Evolutionary conservation across 2,797 vertebrate species (phyloP), one percentile per base, ranked within the genome.

Genomic region (Lacerta bilineata): DNA sequence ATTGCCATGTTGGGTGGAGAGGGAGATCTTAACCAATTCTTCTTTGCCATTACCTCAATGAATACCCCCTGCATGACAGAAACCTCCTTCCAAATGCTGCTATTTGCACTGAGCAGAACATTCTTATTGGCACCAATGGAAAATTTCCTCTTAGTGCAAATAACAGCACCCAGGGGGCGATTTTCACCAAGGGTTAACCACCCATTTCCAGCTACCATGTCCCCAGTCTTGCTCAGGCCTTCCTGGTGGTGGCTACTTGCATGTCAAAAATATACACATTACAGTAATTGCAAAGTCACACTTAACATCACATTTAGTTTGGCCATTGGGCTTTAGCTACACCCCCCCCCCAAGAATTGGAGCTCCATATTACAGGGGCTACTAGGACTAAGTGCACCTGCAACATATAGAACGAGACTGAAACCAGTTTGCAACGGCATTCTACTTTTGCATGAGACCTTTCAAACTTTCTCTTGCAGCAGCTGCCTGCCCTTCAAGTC

Each of bases 351-450:
- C 87, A 50, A 50, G 80, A n/a, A 93, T 88, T 75, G 79, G 15
- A 80, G 36, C 74, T 91, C 85, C 83, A 61, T 77, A 75, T 79
- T 27, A 85, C 92, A 89, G 8, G 64, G 86, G 80, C 89, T 93
- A 59, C 39, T 85, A 83, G 71, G 87, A 92, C 93, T 78, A 68
- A 88, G 86, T 87, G 80, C 50, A 55, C 13, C 50, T 55, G 50
- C 10, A 94, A 89, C 81, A 94, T 80, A 94, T 81, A 90, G 87
- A 92, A 92, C 75, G 90, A n/a, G 4, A 39, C 36, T 55, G 55
- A 64, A 55, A 66, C 18, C 2, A 36, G 13, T 4, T 3, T 3
- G 4, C 10, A 8, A 25, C 2, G 8, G 33, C 39, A 11, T 20
- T 41, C 61, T 33, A 46, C 10, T 78, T 78, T 25, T 43, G 17